Percentiles rank a stretch among this genome's conserved stretches.
phyloP scores from a whole-genome alignment of 2,888 invertebrate species.

The Crematogaster levior region DNA sequence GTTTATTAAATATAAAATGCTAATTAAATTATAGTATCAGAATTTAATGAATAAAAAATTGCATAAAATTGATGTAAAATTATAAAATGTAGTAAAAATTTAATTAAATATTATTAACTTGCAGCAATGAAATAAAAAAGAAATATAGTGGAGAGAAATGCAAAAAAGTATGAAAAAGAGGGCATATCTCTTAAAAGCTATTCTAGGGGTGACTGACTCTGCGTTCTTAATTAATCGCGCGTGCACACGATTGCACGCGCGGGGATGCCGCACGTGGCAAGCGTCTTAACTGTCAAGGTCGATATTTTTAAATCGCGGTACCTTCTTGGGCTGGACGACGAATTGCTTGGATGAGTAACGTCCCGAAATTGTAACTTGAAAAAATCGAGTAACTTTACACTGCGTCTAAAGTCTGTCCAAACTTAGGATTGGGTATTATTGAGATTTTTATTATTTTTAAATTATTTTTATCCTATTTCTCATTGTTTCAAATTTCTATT shows the following conservation, averaged over 20 bases:
- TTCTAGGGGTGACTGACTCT: slow-evolving; percentile 38
- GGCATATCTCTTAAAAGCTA: slow-evolving; percentile 8
- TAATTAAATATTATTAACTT: background rate
- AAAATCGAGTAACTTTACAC: background rate
- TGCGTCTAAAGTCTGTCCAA: background rate
- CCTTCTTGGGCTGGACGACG: background rate
- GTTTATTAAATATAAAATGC: too few species aligned
- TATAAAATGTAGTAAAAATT: background rate
- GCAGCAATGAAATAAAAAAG: background rate
- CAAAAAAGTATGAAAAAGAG: slow-evolving; percentile 11
- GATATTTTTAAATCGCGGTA: slow-evolving; percentile 70
- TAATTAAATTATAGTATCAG: background rate
- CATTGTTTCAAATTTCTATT: background rate
- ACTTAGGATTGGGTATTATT: background rate
- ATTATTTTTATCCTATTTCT: background rate
- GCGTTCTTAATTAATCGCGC: slow-evolving; percentile 56
- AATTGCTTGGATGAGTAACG: slow-evolving; percentile 31
- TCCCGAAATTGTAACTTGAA: slow-evolving; percentile 1
- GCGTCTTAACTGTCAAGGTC: slow-evolving; percentile 66
- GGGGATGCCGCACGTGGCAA: slow-evolving; percentile 7
- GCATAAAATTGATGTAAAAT: background rate
- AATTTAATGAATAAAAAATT: background rate
- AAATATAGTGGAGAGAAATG: background rate
- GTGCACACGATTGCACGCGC: background rate
- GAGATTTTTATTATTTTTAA: background rate